Evolutionary conservation across 2,797 vertebrate species (phyloP).

Genomic region (Lepidocolaptes lacrymiger): DNA sequence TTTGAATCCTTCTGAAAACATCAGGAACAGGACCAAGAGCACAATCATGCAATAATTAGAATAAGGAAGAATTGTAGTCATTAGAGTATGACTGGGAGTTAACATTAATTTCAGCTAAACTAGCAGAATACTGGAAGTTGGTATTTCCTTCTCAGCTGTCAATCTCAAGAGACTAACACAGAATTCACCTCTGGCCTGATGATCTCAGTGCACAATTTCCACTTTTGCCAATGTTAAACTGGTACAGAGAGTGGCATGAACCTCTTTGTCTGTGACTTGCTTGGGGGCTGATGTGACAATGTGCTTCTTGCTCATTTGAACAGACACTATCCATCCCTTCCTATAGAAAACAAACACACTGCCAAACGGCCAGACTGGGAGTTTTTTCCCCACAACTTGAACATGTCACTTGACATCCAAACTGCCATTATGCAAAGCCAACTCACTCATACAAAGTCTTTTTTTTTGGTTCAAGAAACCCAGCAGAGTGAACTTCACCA

Average conservation of each 20-base stretch:
- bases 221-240: neutral
- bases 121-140: neutral
- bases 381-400: constrained; percentile 6
- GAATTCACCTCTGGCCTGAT: neutral
- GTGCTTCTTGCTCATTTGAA: neutral
- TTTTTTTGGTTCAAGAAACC: constrained; percentile 67
- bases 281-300: fast-evolving
- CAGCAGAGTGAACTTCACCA: constrained; percentile 65
- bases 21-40: neutral
- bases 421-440: constrained; percentile 56
- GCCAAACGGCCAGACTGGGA: neutral
- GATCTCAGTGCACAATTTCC: neutral
- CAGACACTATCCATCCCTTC: neutral
- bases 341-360: neutral
- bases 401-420: constrained; percentile 35
- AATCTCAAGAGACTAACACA: neutral
- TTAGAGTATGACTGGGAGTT: neutral
- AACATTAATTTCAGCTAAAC: neutral
- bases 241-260: neutral
- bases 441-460: neutral
- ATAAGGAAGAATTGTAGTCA: neutral
- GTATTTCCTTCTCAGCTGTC: neutral
- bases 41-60: neutral
- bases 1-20: neutral
- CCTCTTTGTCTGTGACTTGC: neutral